A percentile compares a stretch with the other conserved stretches of the same genome.
Conservation (phyloP, 2,888 invertebrate genomes). For the Atrina japonica region DNA sequence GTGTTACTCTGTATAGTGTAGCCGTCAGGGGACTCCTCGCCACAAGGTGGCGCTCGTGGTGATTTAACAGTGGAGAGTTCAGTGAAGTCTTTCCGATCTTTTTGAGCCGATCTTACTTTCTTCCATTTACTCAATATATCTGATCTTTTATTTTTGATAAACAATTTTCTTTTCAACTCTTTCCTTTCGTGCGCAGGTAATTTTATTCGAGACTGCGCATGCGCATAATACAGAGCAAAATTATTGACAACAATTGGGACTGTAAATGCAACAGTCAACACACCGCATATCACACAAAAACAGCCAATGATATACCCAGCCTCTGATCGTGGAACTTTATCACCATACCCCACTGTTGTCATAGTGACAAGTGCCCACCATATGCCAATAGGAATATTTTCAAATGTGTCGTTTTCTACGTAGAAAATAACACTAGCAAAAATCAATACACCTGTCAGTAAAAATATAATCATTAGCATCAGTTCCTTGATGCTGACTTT, state of each 20-base stretch:
- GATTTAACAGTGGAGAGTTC: conserved; percentile 51
- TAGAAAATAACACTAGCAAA: conserved; percentile 79
- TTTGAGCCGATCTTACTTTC: conserved; percentile 57
- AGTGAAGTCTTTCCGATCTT: conserved; percentile 42
- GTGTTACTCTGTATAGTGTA: conserved; percentile 18
- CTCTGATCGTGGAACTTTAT: conserved; percentile 75
- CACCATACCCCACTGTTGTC: conserved; percentile 80
- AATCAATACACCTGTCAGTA: conserved; percentile 78
- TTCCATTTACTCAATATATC: conserved; percentile 68
- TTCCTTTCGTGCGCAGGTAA: conserved; percentile 73
- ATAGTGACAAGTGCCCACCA: conserved; percentile 81
- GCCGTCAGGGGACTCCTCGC: conserved; percentile 46
- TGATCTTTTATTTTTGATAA: conserved; percentile 70
- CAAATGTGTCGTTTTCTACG: conserved; percentile 76
- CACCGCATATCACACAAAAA: conserved; percentile 77
- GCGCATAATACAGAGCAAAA: conserved; percentile 78
- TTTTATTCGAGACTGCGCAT: conserved; percentile 77
- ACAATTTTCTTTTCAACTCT: conserved; percentile 69
- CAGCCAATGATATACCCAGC: conserved; percentile 77
- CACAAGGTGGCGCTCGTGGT: conserved; percentile 55
- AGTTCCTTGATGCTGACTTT: conserved; percentile 79
- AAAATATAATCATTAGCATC: conserved; percentile 78
- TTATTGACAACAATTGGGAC: conserved; percentile 80
- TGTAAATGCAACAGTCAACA: conserved; percentile 79
- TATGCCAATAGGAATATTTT: conserved; percentile 78